Evolutionary conservation across 2,888 invertebrate species (phyloP).

Genomic region (Lasioglossum zephyrum): DNA sequence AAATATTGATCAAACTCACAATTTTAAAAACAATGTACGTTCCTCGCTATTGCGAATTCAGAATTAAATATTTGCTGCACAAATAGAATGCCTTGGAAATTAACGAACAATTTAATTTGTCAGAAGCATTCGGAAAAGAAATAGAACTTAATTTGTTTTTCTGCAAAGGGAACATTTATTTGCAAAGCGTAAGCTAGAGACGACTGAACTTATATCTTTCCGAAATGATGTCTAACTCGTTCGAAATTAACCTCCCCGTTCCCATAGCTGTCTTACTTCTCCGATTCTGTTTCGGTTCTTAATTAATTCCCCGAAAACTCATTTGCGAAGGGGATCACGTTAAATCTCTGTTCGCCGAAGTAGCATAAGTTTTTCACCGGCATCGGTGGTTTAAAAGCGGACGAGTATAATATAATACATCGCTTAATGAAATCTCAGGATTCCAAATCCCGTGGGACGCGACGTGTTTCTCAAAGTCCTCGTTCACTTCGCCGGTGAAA

Average conservation of each 20-base stretch:
- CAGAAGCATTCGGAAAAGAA: neutral
- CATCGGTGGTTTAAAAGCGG: conserved; percentile 45
- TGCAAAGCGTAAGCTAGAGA: neutral
- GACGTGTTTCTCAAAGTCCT: conserved; percentile 70
- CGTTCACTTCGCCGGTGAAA: conserved; percentile 68
- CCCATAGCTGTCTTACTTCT: conserved; percentile 72
- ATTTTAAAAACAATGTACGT: neutral
- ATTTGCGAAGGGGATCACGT: conserved; percentile 76
- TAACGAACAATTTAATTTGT: neutral
- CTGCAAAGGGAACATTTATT: neutral
- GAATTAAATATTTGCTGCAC: neutral
- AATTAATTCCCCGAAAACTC: conserved; percentile 81
- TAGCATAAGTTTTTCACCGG: conserved; percentile 56
- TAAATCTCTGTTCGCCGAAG: conserved; percentile 62
- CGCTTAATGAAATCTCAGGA: conserved; percentile 69
- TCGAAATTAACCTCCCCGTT: conserved; percentile 72
- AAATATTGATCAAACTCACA: neutral
- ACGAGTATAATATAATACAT: conserved; percentile 47
- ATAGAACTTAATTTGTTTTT: neutral
- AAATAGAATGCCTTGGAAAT: neutral
- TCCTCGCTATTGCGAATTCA: neutral
- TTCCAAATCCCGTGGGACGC: conserved; percentile 70
- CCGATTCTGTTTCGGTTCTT: conserved; percentile 66
- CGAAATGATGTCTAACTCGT: conserved; percentile 26
- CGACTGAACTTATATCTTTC: neutral